phyloP scores from a whole-genome alignment of 2,113 vertebrate species.

The Pungitius pungitius region DNA sequence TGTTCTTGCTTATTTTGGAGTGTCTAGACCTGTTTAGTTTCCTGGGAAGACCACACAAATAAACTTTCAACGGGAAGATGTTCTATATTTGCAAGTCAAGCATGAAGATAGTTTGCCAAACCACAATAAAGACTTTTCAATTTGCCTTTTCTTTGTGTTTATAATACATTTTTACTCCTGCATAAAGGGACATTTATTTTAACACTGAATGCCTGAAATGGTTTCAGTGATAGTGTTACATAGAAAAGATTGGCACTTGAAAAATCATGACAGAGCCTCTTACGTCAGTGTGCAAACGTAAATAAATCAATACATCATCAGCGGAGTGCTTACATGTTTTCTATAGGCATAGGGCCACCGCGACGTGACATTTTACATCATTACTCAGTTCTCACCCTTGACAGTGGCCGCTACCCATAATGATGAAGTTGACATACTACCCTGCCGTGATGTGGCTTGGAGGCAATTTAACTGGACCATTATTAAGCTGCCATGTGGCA shows the following conservation, averaged over 20 bases:
- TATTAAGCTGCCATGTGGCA: slow-evolving; percentile 20
- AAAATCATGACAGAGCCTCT: slow-evolving; percentile 33
- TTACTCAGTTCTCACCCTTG: slow-evolving; percentile 32
- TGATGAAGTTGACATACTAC: slow-evolving; percentile 43
- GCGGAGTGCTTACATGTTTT: slow-evolving; percentile 10
- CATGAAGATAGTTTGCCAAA: background rate
- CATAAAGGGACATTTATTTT: too few species aligned
- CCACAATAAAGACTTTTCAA: background rate
- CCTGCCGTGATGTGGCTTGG: slow-evolving; percentile 23
- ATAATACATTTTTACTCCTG: background rate
- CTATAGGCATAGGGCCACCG: slow-evolving; percentile 15
- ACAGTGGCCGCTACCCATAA: slow-evolving; percentile 38
- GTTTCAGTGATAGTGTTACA: background rate
- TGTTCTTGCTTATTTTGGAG: slow-evolving; percentile 37
- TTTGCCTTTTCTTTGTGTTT: background rate
- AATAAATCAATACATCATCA: slow-evolving; percentile 49
- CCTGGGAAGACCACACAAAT: slow-evolving; percentile 27
- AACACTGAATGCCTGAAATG: background rate
- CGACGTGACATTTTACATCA: slow-evolving; percentile 1
- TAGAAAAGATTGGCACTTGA: slow-evolving; percentile 17
- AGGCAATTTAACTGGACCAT: slow-evolving; percentile 34
- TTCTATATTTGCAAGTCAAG: slow-evolving; percentile 21
- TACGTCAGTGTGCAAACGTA: slow-evolving; percentile 12
- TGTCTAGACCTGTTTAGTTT: slow-evolving; percentile 38
- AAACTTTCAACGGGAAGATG: slow-evolving; percentile 1